Base-by-base conservation (phyloP, 2,113 vertebrate genomes). In the Cairina moschata region DNA sequence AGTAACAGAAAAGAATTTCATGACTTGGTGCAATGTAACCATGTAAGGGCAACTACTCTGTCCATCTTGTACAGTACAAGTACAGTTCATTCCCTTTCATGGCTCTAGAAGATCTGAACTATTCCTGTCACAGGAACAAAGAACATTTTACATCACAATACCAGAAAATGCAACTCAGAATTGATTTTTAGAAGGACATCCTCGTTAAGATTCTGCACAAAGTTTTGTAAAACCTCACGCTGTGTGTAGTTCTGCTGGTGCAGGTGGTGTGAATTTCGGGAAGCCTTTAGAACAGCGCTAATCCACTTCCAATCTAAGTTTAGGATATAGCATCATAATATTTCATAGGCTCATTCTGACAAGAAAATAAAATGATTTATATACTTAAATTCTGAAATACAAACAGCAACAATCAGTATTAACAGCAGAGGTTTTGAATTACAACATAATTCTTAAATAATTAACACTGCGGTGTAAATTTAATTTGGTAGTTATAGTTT, bases 61-160 rank as follows among this genome's bases (percentile, higher is more conserved):
- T 54, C 92, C 86, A 93, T 84, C 93, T 59, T 88, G 88, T 93
- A 95, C 96, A 95, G 92, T 88, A 92, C 81, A 5, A 83, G 84
- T 94, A 89, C 93, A 96, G 86, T 55, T 90, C 96, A 91, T 98
- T 97, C 93, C 97, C 97, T 98, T 98, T 97, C 96, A 97, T 98
- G 98, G 97, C 83, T 85, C 91, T 96, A 38, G 36, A 60, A 73
- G 86, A 86, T 93, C 85, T 58, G 72, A 97, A 97, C 95, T 97
- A 97, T 97, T 97, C 96, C 82, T 92, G 95, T 97, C 95, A 48
- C 66, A 50, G 87, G 86, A 90, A 89, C 88, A 93, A 93, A 90
- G 94, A 83, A 56, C 75, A 31, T 94, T 95, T 96, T 95, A 89
- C 92, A 93, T 63, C 92, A 85, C 92, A 94, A 93, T 93, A 73